Base-by-base conservation (phyloP, 2,888 invertebrate genomes). In the Dioctria rufipes region DNA sequence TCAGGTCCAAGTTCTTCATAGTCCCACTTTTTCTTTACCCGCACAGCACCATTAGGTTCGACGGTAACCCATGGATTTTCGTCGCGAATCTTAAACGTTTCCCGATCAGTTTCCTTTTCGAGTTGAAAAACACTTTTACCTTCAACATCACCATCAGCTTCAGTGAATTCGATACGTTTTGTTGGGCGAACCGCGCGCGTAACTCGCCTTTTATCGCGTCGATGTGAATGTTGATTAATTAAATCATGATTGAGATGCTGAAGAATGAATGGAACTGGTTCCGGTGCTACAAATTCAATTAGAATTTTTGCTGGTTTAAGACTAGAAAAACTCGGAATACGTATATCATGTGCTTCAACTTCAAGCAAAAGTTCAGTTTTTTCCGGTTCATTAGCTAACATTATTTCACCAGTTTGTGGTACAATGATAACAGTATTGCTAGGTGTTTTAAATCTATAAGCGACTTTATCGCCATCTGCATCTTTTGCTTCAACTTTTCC, bases 21-120 rank as follows among this genome's bases (percentile, higher is more conserved):
- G 92, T 97, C 97, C 97, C 97, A 97, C 93, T 96, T 96, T 93
- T 96, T 96, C 90, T 96, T 96, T 84, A 97, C 97, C 86, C 95
- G 93, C 86, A 97, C 96, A 80, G 96, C 95, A 85, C 97, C 97
- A 90, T 95, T 96, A 66, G 95, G 93, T 89, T 96, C 96, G 78
- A 97, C 96, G 66, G 95, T 95, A 80, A 97, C 96, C 97, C 97
- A 97, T 84, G 95, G 94, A 91, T 97, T 97, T 88, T 96, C 96
- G 86, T 97, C 97, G 85, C 97, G 92, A 86, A 97, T 96, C 90
- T 97, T 96, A 89, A 97, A 97, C 8, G 95, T 96, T 89, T 97
- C 97, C 86, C 95, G 93, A 84, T 96, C 96, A 75, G 96, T 95
- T 90, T 97, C 96, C 88, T 97, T 96, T 87, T 96, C 97, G 85